Base-by-base conservation (phyloP, 2,797 vertebrate genomes). In the Megaceryle alcyon region DNA sequence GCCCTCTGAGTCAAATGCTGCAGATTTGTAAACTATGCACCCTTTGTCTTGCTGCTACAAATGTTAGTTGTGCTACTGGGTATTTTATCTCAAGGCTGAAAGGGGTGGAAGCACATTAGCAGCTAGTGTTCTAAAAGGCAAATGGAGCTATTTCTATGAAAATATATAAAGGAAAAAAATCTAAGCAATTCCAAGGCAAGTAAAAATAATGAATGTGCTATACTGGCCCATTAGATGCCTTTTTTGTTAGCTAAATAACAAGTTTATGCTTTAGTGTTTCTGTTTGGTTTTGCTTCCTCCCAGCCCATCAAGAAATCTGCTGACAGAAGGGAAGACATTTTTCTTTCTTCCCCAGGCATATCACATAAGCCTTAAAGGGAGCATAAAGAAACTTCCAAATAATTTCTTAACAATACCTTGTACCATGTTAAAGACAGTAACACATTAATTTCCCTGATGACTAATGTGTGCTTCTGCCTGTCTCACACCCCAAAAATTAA, bases 191-290 rank as follows among this genome's bases (percentile, higher is more conserved):
- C 14, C 25, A 81, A 91, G n/a, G 18, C 28, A 1, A 72, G 78
- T 83, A 96, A 94, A 91, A 95, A 66, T 92, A 94, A 96, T n/a
- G 31, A 84, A 91, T 17, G 29, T 79, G 37, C 28, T 57, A n/a
- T 59, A 29, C 39, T 82, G 9, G 6, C 43, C 68, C 48, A 49
- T 81, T 80, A 89, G 44, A 85, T 56, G 16, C 11, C 21, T 66
- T 54, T 61, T 35, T 64, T 86, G 16, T 66, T 86, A 78, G 41
- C 78, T 92, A 80, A 90, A 85, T 89, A 68, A 28, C 23, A 76
- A 44, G 26, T 85, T 77, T 87, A 57, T 89, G 39, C 12, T 84
- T 93, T 93, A 84, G 31, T 80, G 16, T 71, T 96, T 95, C 82
- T 91, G 48, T 57, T 78, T 80, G 31, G 6, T 80, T 94, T 96